Conservation (phyloP, 2,113 vertebrate genomes). For the Calypte anna region DNA sequence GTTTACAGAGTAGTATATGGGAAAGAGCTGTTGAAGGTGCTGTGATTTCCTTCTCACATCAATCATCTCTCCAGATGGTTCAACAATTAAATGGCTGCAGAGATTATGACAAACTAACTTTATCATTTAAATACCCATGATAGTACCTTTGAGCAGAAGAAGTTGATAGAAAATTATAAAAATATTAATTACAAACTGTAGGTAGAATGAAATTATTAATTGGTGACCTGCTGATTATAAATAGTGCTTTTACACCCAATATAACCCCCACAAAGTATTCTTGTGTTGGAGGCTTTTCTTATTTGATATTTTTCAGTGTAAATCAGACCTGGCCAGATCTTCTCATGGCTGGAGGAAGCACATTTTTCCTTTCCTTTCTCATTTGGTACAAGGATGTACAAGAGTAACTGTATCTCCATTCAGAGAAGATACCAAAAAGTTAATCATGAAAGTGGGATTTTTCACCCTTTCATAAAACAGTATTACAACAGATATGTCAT, state of each 20-base stretch:
- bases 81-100: slow-evolving; percentile 67
- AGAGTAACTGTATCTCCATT: not conserved
- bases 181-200: slow-evolving; percentile 70
- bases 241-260: not conserved
- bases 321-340: not conserved
- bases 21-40: slow-evolving; percentile 47
- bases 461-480: not conserved
- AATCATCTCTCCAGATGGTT: slow-evolving; percentile 46
- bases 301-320: not conserved
- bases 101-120: slow-evolving; percentile 34
- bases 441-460: not conserved
- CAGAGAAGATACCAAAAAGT: not conserved
- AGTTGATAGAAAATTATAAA: slow-evolving; percentile 59
- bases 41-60: slow-evolving; percentile 48
- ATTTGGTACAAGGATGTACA: not conserved
- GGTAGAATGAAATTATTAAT: slow-evolving; percentile 30
- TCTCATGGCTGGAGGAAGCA: not conserved
- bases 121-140: slow-evolving; percentile 42
- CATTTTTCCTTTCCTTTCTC: not conserved
- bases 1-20: slow-evolving; percentile 55
- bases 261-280: not conserved
- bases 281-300: not conserved
- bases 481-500: not conserved
- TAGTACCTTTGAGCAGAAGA: slow-evolving; percentile 1
- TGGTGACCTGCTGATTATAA: slow-evolving; percentile 37